Percentiles rank a stretch among this genome's conserved stretches.
These are phyloP conservation scores for Pelodiscus sinensis DNA, from an alignment of 2,113 vertebrate genomes.

Conservation along the genomic window DNA sequence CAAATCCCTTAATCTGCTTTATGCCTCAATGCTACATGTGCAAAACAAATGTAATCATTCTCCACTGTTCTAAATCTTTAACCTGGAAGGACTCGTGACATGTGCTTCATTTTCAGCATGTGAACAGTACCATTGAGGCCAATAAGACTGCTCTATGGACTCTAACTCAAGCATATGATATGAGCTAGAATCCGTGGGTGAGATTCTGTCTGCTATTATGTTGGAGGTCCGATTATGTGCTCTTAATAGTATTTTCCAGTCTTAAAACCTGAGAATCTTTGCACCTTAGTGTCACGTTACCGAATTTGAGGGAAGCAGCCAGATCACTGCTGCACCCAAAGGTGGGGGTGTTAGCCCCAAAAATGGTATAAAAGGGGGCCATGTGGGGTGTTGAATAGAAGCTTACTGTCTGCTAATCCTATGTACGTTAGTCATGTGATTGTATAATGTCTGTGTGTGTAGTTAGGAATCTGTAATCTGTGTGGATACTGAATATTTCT, in stretches of 20 bases:
- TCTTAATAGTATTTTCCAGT: rapidly evolving
- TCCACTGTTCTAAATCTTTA: background rate
- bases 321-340: too few relatives aligned
- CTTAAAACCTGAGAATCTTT: background rate
- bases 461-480: too few relatives aligned
- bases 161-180: background rate
- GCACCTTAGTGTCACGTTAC: too few relatives aligned
- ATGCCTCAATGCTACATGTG: background rate
- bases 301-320: too few relatives aligned
- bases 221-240: background rate
- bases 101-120: background rate
- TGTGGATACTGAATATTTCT: too few relatives aligned
- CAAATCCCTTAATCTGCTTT: background rate
- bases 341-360: too few relatives aligned
- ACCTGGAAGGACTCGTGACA: background rate
- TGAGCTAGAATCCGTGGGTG: background rate
- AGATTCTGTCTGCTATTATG: background rate
- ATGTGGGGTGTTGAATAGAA: too few relatives aligned
- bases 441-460: too few relatives aligned
- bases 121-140: background rate
- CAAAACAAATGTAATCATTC: background rate
- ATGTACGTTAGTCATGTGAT: too few relatives aligned
- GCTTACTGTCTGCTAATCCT: too few relatives aligned
- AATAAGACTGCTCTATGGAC: background rate
- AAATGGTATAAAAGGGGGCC: too few relatives aligned